Conservation (phyloP, 2,113 vertebrate species). For the Chaetops frenatus region DNA sequence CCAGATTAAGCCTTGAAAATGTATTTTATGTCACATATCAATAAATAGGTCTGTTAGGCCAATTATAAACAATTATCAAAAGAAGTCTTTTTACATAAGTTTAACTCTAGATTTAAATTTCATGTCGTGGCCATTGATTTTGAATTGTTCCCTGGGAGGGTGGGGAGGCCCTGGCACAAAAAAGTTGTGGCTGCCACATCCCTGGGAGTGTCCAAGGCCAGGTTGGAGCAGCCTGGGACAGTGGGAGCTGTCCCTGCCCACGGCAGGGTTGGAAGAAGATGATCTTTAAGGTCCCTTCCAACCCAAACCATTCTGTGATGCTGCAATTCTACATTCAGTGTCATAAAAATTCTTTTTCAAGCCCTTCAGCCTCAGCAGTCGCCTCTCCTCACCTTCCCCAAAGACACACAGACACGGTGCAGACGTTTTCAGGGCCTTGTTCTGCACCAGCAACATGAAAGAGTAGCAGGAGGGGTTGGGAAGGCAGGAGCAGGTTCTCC, state of each 20-base stretch:
- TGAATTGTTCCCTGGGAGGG: neutral
- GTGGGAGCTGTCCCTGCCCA: neutral
- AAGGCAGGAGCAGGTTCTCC: neutral
- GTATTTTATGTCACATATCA: neutral
- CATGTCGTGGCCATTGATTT: neutral
- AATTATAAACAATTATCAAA: neutral
- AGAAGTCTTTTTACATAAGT: neutral
- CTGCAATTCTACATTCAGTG: neutral
- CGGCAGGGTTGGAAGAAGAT: neutral
- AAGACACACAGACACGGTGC: neutral
- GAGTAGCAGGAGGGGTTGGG: neutral
- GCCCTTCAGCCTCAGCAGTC: neutral
- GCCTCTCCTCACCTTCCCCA: neutral
- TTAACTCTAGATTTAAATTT: neutral
- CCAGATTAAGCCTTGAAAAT: neutral
- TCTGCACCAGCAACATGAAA: neutral
- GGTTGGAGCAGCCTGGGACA: rapidly evolving
- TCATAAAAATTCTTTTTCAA: neutral
- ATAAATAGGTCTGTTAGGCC: neutral
- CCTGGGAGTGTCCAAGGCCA: neutral
- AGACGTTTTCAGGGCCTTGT: neutral
- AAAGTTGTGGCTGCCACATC: neutral
- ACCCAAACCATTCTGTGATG: neutral
- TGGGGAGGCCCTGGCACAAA: neutral
- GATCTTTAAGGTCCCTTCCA: neutral